Evolutionary conservation across 2,113 vertebrate species (phyloP).

Genomic region (Chaetodon trifascialis): DNA sequence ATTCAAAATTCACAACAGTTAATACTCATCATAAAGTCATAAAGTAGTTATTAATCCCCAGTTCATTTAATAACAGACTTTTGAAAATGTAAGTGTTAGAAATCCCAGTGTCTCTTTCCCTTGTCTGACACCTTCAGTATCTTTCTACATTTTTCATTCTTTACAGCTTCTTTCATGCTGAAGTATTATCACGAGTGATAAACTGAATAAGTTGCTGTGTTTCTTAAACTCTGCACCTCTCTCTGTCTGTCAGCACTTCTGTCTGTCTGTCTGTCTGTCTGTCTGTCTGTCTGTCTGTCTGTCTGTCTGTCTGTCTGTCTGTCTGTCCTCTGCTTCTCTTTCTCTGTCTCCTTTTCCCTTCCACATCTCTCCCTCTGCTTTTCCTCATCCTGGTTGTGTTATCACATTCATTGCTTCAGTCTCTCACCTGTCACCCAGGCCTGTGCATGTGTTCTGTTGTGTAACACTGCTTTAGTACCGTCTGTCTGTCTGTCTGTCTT

Average conservation of each 20-base stretch:
- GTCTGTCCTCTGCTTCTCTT: neutral
- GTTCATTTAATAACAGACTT: neutral
- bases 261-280: neutral
- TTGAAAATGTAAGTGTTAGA: neutral
- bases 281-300: conserved; percentile 8
- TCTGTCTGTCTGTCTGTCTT: conserved; percentile 32
- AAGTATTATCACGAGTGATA: neutral
- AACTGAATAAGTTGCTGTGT: neutral
- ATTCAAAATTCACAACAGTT: neutral
- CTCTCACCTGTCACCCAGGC: conserved; percentile 60
- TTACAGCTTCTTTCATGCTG: neutral
- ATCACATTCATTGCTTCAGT: conserved; percentile 50
- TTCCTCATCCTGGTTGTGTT: conserved; percentile 34
- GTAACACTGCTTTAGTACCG: conserved; percentile 54
- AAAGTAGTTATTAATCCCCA: neutral
- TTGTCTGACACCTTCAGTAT: neutral
- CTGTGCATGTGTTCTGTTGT: conserved; percentile 56
- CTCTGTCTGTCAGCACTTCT: conserved; percentile 4
- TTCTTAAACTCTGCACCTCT: conserved; percentile 6
- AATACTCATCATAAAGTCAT: neutral
- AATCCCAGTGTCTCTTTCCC: neutral
- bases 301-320: conserved; percentile 5
- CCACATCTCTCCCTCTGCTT: conserved; percentile 35
- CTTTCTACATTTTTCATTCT: neutral
- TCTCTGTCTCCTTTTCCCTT: neutral